Base-by-base conservation (phyloP, 2,888 invertebrate species). In the Carpatolechia fugitivella region DNA sequence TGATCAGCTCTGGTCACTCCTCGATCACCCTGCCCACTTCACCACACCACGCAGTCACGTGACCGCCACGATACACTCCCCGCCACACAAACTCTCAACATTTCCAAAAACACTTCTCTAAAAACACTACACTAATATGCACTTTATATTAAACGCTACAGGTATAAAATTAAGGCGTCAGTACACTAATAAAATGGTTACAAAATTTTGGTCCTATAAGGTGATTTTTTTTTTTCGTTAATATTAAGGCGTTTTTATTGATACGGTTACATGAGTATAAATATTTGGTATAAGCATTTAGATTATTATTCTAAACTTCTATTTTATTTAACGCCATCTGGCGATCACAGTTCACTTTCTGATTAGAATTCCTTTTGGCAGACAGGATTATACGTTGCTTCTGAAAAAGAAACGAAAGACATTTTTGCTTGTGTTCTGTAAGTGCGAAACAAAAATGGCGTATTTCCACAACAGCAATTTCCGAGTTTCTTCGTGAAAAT, bases 11-110 rank as follows among this genome's bases (percentile, higher is more conserved):
- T 11, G 16, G 13, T 36, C 13, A 8, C 4, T 18, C 10, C 10
- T 41, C 18, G 1, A 11, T 18, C 40, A 82, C 95, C 94, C 77
- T 94, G 94, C 76, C 94, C 91, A 94, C 94, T 56, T 48, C 63
- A 69, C 65, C 72, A 74, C 71, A 60, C 69, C 61, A 71, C 67
- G 60, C 69, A 63, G 55, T 70, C 72, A 66, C 69, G 64, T 44
- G 59, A 65, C 70, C 71, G 66, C 69, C 66, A 60, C 51, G 48
- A 60, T 47, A 51, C 52, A 51, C 44, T 47, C 44, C 16, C 38
- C 40, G 10, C 20, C 20, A n/a, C 36, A 38, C n/a, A 24, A 24
- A 38, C n/a, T 35, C n/a, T 20, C 49, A 49, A 20, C 8, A 5
- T n/a, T 49, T 20, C 38, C 53, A n/a, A 7, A 13, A 44, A 50